Evolutionary conservation across 37 sponge, comb jelly and placozoan genomes (phyloP), one percentile per base, ranked within the genome.

Genomic region (Eunapius fragilis): DNA sequence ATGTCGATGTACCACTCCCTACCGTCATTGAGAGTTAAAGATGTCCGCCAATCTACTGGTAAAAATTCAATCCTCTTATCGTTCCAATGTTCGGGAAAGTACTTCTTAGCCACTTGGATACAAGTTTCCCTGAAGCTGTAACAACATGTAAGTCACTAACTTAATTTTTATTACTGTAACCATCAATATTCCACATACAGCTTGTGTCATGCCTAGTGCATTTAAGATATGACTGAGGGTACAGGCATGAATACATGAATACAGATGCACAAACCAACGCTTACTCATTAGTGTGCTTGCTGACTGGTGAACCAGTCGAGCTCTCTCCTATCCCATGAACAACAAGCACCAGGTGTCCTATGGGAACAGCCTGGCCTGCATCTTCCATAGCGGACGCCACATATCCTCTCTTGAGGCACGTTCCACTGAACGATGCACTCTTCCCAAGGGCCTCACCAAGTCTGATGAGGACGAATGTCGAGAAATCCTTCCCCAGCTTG

Each of bases 301-400:
- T 68, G 72, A 94, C 82, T 70, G 73, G 69, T 41, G 95, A 71
- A 26, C 41, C 37, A 12, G 89, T 86, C 88, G 90, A 81, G 41
- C 85, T 85, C 81, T 97, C 95, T 2, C 97, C 97, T 37, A 97
- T 94, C 23, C 97, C 97, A 69, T 97, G 97, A 13, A 94, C 37
- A 2, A 87, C 88, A 72, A 97, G 90, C 41, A 97, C 93, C 37
- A 97, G 23, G 72, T 97, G 97, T 26, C 84, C 85, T 70, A 94
- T 87, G 35, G 95, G 93, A 45, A 93, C 91, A 0, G 58, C 1
- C 58, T 41, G 41, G 3, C 92, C 93, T 30, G n/a, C n/a, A n/a
- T 81, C 82, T 2, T 25, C 25, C 25, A 68, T 32, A 0, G 93
- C 87, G 3, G 67, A 70, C 6, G 91, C 93, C 82, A 83, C 84